phyloP scores from a whole-genome alignment of 2,888 invertebrate species.

The Bombylius discolor region DNA sequence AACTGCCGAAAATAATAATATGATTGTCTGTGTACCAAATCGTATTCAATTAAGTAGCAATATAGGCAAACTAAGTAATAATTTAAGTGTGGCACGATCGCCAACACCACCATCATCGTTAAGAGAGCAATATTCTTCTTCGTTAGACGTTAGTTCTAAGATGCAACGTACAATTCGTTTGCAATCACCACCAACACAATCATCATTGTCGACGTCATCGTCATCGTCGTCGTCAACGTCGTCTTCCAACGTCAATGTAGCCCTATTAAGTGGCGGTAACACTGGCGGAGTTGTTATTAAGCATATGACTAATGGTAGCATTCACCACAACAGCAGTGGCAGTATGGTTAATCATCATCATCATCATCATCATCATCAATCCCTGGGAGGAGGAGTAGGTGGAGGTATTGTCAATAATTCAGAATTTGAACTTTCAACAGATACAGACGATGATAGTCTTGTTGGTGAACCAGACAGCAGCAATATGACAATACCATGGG shows the following conservation, averaged over 20 bases:
- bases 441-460: constrained; percentile 50
- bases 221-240: constrained; percentile 22
- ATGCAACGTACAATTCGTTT: constrained; percentile 13
- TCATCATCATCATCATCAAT: background rate
- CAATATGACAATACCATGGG: constrained; percentile 33
- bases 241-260: constrained; percentile 17
- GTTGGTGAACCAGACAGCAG: constrained; percentile 36
- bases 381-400: background rate
- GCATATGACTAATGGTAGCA: constrained; percentile 17
- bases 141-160: constrained; percentile 6
- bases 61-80: constrained; percentile 22
- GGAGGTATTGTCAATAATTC: constrained; percentile 29
- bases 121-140: constrained; percentile 12
- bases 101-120: constrained; percentile 22
- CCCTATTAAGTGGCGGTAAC: constrained; percentile 5
- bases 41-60: constrained; percentile 35
- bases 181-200: constrained; percentile 15
- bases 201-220: constrained; percentile 19
- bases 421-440: constrained; percentile 57
- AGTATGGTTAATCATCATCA: background rate
- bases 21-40: constrained; percentile 22
- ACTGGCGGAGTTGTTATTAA: constrained; percentile 11
- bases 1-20: constrained; percentile 13
- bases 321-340: constrained; percentile 21
- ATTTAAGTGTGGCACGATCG: constrained; percentile 23